Base-by-base conservation (phyloP, 2,113 vertebrate genomes). In the Charadrius vociferus region DNA sequence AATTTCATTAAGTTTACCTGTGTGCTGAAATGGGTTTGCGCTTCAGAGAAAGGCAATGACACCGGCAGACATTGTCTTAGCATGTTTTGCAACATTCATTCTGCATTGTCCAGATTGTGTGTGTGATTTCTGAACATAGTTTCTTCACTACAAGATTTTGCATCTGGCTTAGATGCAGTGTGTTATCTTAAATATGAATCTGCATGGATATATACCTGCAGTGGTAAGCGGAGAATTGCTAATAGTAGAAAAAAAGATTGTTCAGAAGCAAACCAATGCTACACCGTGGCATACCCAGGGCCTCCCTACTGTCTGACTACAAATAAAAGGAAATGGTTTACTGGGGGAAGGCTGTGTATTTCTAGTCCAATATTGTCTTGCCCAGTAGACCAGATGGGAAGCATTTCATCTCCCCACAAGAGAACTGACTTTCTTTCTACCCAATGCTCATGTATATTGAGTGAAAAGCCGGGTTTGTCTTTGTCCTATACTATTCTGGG, bases 251-350 rank as follows among this genome's bases (percentile, higher is more conserved):
- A 34, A 27, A 53, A 39, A 15, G 34, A 6, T 4, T 53, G 55
- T 65, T 50, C 63, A n/a, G 63, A 75, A 63, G 73, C 66, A 58
- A 53, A 67, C 29, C 20, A n/a, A 12, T 20, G 36, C 53, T 43
- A 10, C 15, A 22, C 17, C 1, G 0, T 19, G 18, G 29, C 17
- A n/a, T 30, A 24, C 47, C 4, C 13, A 19, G 43, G 30, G 43
- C 34, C 30, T 36, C 4, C 8, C 32, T 43, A 72, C 34, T 6
- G 22, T 26, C 43, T 21, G 29, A 20, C 70, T 49, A 17, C 22
- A 61, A 68, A 22, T 5, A 16, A 30, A 55, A 52, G 32, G 20
- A 81, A 58, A 36, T 14, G 4, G 26, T 82, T 71, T 56, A 20
- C 61, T 70, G 30, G 26, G 43, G 6, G 15, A 52, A 62, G 34